Evolutionary conservation across 2,888 invertebrate genomes (phyloP), one percentile per base, ranked within the genome.

Genomic region (Bellardia bayeri): DNA sequence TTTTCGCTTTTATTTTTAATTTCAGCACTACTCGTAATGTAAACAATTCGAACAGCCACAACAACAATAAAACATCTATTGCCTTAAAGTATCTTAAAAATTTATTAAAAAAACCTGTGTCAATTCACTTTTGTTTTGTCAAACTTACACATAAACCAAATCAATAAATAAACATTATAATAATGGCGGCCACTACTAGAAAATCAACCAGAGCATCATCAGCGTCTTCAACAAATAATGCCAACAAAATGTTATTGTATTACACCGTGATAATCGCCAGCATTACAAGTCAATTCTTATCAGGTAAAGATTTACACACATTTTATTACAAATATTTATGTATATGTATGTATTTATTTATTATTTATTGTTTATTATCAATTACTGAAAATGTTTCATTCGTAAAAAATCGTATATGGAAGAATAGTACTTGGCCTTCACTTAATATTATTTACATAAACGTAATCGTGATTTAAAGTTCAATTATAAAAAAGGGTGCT

Each of bases 261-360:
- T 91, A 82, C 86, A 87, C 90, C 88, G 89, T 92, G 88, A 90
- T 91, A 89, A 89, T 92, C 74, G 89, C 90, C 40, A 76, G 92
- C 72, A 88, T 90, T 83, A 90, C 90, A 89, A 91, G 91, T 90
- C 90, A 90, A 89, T 85, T 90, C 88, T 90, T 92, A 91, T 91
- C 93, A 91, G 93, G 93, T 93, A 90, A 92, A 81, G 88, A 45
- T 69, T 69, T 72, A 72, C 81, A 56, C 33, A 61, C 6, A 66
- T 54, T 63, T 64, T 78, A 72, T 54, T 71, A 13, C 23, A 54
- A 66, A 66, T 78, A 42, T 23, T n/a, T n/a, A n/a, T n/a, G n/a
- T n/a, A 13, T 45, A 45, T 11, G 45, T 45, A 45, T 11, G 2
- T 2, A 11, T 45, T 9, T 2, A 45, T 13, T 45, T 45, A 45